These are phyloP conservation scores for Limnephilus auricula DNA, from an alignment of 2,888 invertebrate genomes.

Conservation along the genomic window DNA sequence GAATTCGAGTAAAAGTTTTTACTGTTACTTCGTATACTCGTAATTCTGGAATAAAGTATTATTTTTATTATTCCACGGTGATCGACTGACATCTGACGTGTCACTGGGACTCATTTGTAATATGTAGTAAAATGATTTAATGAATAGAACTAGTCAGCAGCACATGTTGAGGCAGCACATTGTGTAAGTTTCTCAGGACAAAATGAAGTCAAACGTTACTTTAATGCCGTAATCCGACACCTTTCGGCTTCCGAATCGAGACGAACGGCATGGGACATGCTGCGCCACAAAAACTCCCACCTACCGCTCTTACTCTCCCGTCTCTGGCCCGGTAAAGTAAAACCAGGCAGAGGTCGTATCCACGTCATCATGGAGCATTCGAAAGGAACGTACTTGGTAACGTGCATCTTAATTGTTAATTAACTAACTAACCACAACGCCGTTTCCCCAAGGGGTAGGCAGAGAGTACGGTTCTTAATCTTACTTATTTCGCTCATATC, in stretches of 20 bases:
- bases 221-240: conserved; percentile 18
- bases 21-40: no score
- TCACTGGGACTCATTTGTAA: not conserved
- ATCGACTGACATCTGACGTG: not conserved
- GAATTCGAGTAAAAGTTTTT: no score
- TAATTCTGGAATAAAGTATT: no score
- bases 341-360: no score
- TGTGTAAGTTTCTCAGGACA: not conserved
- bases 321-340: not conserved
- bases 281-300: not conserved
- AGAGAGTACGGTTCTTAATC: no score
- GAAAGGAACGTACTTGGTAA: no score
- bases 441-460: no score
- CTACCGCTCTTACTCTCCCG: not conserved
- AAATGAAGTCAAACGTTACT: not conserved
- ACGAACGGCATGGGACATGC: not conserved
- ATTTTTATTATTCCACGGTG: no score
- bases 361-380: no score
- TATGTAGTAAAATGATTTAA: not conserved
- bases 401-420: no score
- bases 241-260: conserved; percentile 10
- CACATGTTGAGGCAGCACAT: not conserved
- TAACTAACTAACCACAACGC: no score
- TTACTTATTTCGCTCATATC: no score
- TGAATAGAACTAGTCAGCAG: not conserved